Evolutionary conservation across 2,113 vertebrate genomes (phyloP).

Genomic region (Camelus bactrianus): DNA sequence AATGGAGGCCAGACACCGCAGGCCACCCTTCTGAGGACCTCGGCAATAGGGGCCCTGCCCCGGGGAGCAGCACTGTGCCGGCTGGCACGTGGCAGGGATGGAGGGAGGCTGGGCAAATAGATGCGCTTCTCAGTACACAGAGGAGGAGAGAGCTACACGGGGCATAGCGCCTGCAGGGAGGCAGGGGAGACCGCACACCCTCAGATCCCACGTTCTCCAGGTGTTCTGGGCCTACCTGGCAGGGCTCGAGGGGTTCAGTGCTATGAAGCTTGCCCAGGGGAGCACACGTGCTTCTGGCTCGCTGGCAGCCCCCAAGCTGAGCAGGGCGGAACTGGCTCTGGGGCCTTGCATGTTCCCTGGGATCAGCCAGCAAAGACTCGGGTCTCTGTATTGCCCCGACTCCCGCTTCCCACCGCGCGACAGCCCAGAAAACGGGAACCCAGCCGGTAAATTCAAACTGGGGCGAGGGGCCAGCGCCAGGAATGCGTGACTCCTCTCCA

Average conservation of each 20-base stretch:
- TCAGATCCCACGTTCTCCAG: neutral
- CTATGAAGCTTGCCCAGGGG: neutral
- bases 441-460: neutral
- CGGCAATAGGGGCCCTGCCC: neutral
- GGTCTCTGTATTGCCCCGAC: neutral
- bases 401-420: neutral
- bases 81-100: neutral
- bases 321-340: neutral
- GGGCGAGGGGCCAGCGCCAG: neutral
- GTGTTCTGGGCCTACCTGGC: neutral
- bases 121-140: neutral
- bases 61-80: neutral
- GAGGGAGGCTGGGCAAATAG: neutral
- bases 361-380: neutral
- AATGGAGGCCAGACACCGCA: neutral
- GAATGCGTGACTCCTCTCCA: neutral
- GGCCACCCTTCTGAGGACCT: neutral
- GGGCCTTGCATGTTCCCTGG: neutral
- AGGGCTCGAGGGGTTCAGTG: neutral
- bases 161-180: neutral
- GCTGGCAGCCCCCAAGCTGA: neutral
- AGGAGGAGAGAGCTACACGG: neutral
- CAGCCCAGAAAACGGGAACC: neutral
- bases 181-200: neutral
- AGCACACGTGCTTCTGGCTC: neutral